Evolutionary conservation across 1,140 invertebrate genomes (phyloP).

Genomic region (Bombus waltoni): DNA sequence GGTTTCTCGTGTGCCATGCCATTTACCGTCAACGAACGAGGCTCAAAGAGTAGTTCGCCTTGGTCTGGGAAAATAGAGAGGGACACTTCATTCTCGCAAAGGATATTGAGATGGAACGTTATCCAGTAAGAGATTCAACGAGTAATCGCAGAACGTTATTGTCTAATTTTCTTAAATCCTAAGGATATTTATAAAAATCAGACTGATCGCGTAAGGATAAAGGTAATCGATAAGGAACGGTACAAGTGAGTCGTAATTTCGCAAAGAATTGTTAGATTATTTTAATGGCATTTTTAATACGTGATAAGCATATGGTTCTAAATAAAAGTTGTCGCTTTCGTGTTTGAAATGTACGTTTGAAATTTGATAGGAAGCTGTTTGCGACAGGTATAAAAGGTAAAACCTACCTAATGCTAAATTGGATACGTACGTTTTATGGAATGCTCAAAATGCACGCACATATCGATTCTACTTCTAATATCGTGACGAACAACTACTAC

Average conservation of each 20-base stretch:
- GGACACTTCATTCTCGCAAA: constrained; percentile 36
- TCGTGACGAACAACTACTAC: background rate
- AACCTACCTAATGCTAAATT: background rate
- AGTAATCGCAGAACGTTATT: background rate
- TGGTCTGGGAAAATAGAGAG: constrained; percentile 27
- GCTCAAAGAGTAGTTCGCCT: constrained; percentile 21
- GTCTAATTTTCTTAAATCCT: no score
- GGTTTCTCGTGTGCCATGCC: constrained; percentile 17
- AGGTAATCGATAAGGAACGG: no score
- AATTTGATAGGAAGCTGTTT: no score
- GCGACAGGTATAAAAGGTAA: background rate
- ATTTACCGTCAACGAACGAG: constrained; percentile 31
- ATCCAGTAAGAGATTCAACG: background rate
- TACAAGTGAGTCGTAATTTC: no score
- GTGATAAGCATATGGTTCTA: no score
- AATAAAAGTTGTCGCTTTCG: background rate
- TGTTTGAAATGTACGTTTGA: background rate
- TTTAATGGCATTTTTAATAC: background rate
- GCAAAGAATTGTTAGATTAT: background rate
- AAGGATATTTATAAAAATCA: no score
- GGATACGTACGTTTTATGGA: background rate
- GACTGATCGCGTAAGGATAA: no score
- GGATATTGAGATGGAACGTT: constrained; percentile 47
- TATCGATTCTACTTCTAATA: background rate
- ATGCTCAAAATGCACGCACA: no score